Conservation (phyloP, 2,113 vertebrate species). For the Vulpes lagopus region DNA sequence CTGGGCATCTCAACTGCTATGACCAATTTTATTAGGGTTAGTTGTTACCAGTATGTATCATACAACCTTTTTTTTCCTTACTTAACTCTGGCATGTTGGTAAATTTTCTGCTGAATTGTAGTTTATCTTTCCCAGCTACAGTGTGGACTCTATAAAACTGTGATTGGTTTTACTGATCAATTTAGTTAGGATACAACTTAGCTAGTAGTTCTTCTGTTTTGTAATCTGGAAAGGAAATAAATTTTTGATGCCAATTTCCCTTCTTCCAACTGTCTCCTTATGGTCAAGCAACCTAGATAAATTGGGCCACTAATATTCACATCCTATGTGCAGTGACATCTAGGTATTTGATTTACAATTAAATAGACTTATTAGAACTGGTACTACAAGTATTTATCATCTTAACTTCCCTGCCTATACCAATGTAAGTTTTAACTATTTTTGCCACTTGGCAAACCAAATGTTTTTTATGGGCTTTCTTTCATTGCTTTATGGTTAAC, state of each 20-base stretch:
- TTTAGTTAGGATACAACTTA: slow-evolving; percentile 69
- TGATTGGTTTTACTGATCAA: slow-evolving; percentile 77
- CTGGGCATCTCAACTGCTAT: not conserved
- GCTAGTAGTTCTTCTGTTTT: slow-evolving; percentile 64
- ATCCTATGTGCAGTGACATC: not conserved
- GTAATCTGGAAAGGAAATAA: slow-evolving; percentile 69
- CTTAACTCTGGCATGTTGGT: slow-evolving; percentile 47
- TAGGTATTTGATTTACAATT: slow-evolving; percentile 9
- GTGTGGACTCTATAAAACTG: slow-evolving; percentile 64
- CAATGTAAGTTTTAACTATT: slow-evolving; percentile 63
- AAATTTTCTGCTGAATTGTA: slow-evolving; percentile 67
- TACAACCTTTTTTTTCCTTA: slow-evolving; percentile 41
- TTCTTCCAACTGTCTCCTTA: slow-evolving; percentile 4
- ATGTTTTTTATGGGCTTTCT: slow-evolving; percentile 61
- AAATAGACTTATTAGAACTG: slow-evolving; percentile 12
- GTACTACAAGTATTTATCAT: slow-evolving; percentile 17
- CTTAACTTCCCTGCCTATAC: slow-evolving; percentile 20
- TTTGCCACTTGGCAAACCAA: slow-evolving; percentile 58
- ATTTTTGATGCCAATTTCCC: slow-evolving; percentile 69
- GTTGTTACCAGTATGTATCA: slow-evolving; percentile 10
- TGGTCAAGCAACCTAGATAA: slow-evolving; percentile 40
- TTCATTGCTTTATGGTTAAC: slow-evolving; percentile 66
- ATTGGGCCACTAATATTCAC: slow-evolving; percentile 42
- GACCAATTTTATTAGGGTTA: slow-evolving; percentile 40
- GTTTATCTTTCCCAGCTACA: slow-evolving; percentile 52